Conservation (phyloP, 2,888 invertebrate species). For the Callosobruchus maculatus region DNA sequence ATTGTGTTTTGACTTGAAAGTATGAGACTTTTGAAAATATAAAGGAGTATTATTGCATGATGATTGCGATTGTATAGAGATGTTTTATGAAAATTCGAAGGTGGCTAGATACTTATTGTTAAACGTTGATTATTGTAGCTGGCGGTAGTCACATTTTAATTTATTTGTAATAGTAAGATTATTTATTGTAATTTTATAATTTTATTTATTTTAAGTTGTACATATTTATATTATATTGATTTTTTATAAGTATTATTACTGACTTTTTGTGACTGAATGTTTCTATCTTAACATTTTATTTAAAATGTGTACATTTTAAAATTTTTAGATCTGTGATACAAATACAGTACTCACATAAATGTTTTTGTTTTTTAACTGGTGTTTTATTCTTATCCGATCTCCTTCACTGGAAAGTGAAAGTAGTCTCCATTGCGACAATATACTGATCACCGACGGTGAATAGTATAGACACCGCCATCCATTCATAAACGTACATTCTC, state of each 20-base stretch:
- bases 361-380: slow-evolving; percentile 18
- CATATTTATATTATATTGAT: slow-evolving; percentile 18
- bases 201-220: slow-evolving; percentile 28
- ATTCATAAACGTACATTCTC: too few relatives aligned
- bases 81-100: background rate
- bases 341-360: slow-evolving; percentile 26
- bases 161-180: slow-evolving; percentile 22
- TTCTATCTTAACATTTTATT: background rate
- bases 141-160: slow-evolving; percentile 11
- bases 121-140: background rate
- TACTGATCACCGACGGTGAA: too few relatives aligned
- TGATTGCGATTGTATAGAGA: background rate
- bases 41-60: background rate
- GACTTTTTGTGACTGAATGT: slow-evolving; percentile 21
- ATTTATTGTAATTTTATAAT: slow-evolving; percentile 24
- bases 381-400: slow-evolving; percentile 11
- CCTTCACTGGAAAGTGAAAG: background rate
- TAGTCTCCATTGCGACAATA: too few relatives aligned
- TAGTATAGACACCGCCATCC: too few relatives aligned
- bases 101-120: background rate
- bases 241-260: slow-evolving; percentile 14
- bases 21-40: background rate
- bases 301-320: slow-evolving; percentile 17
- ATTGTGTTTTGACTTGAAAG: background rate
- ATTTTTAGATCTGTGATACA: slow-evolving; percentile 27